These are phyloP conservation scores for Fregetta grallaria DNA, from an alignment of 2,113 vertebrate genomes.

Conservation along the genomic window DNA sequence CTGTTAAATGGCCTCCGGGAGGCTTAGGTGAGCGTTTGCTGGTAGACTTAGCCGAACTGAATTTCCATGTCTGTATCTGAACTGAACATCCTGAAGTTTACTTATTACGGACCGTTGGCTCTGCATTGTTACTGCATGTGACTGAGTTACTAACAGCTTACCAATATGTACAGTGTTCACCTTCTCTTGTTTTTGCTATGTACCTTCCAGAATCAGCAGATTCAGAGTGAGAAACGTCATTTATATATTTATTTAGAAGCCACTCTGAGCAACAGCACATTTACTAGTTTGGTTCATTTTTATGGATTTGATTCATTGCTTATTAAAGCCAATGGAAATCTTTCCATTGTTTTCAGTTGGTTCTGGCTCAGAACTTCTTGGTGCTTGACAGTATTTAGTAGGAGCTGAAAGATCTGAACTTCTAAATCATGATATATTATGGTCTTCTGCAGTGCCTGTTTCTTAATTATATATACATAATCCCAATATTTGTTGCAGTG, in stretches of 20 bases:
- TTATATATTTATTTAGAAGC: constrained; percentile 40
- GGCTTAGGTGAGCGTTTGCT: not conserved
- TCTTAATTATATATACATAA: constrained; percentile 17
- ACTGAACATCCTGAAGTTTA: not conserved
- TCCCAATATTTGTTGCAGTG: not conserved
- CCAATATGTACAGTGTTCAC: not conserved
- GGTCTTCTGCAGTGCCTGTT: constrained; percentile 16
- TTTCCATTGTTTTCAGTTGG: constrained; percentile 49
- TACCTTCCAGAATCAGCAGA: not conserved
- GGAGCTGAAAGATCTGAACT: constrained; percentile 55
- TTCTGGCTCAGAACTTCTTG: constrained; percentile 47
- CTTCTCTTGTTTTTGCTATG: not conserved
- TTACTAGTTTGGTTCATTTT: constrained; percentile 20
- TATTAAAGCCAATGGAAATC: constrained; percentile 47
- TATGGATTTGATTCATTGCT: constrained; percentile 34
- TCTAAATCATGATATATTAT: constrained; percentile 40
- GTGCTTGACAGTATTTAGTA: constrained; percentile 47
- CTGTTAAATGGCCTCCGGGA: not conserved
- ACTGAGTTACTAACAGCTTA: not conserved
- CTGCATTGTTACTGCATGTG: not conserved
- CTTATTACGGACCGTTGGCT: fast-evolving
- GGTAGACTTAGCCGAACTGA: not conserved
- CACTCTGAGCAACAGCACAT: not conserved
- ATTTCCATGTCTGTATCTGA: not conserved
- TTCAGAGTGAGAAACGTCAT: not conserved